Conservation (phyloP, 1,140 invertebrate species). For the Bradysia coprophila region DNA sequence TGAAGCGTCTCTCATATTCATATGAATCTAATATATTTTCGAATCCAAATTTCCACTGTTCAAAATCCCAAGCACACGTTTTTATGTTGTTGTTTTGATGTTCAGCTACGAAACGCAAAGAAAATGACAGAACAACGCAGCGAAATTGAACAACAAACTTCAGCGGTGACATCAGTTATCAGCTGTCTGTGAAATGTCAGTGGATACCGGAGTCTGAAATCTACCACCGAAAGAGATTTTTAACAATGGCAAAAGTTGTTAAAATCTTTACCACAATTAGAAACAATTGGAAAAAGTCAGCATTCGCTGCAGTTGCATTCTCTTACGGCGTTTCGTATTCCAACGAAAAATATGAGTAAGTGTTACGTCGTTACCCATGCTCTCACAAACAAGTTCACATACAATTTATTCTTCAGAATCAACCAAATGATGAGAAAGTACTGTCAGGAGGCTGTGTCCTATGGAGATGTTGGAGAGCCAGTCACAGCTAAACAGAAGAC, state of each 20-base stretch:
- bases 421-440: slow-evolving; percentile 12
- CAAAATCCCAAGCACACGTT: too few species aligned
- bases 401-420: slow-evolving; percentile 5
- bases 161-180: too few species aligned
- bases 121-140: background rate
- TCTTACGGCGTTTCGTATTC: slow-evolving; percentile 40
- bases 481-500: slow-evolving; percentile 41
- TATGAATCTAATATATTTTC: too few species aligned
- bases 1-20: too few species aligned
- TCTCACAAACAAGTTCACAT: too few species aligned
- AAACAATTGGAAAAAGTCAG: slow-evolving; percentile 63
- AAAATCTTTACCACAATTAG: slow-evolving; percentile 33
- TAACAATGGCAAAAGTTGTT: background rate
- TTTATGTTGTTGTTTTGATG: background rate
- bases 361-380: too few species aligned
- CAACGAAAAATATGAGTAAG: slow-evolving; percentile 40
- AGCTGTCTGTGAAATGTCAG: background rate
- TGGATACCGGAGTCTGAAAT: background rate
- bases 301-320: slow-evolving; percentile 30
- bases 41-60: too few species aligned
- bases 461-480: slow-evolving; percentile 39
- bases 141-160: background rate
- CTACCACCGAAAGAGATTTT: background rate
- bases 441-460: slow-evolving; percentile 50
- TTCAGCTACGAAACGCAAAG: background rate